Percentiles rank a stretch among this genome's conserved stretches.
phyloP scores from a whole-genome alignment of 2,888 invertebrate species.

The Drosophila nigritarsus region DNA sequence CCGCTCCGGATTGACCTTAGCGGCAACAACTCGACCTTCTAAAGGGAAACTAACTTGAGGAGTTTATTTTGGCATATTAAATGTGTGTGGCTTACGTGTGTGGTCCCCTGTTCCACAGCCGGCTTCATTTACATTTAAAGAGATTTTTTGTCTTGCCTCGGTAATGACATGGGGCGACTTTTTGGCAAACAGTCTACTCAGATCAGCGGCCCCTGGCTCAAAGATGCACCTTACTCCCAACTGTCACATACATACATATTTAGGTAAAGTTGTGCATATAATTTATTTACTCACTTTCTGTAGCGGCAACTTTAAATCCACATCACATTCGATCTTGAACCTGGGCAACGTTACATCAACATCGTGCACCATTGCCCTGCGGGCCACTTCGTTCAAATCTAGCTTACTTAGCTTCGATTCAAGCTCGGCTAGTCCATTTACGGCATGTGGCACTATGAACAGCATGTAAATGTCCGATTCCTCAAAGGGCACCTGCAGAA shows the following conservation, averaged over 20 bases:
- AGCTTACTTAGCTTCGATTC: conserved; percentile 87
- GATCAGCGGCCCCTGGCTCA: conserved; percentile 85
- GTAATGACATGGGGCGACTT: conserved; percentile 87
- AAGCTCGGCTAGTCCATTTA: conserved; percentile 88
- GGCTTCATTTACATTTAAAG: conserved; percentile 88
- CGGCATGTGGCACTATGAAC: conserved; percentile 89
- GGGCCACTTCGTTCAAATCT: conserved; percentile 86
- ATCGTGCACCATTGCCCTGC: conserved; percentile 85
- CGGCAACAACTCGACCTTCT: conserved; percentile 1
- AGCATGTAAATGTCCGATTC: conserved; percentile 90
- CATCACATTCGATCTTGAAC: conserved; percentile 91
- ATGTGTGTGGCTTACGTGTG: conserved; percentile 28
- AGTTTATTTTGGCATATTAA: neutral
- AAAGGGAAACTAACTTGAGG: neutral
- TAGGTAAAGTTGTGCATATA: neutral
- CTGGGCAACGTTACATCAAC: conserved; percentile 89
- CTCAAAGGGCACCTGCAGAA: conserved; percentile 90
- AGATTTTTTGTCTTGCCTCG: conserved; percentile 92
- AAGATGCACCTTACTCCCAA: conserved; percentile 81
- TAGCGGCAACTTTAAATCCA: conserved; percentile 87
- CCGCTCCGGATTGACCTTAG: conserved; percentile 36
- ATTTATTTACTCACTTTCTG: conserved; percentile 86
- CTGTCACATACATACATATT: conserved; percentile 13
- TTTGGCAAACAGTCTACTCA: conserved; percentile 87
- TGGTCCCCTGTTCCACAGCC: conserved; percentile 45